Percentiles rank a stretch among this genome's conserved stretches.
Conservation (phyloP, 2,888 invertebrate genomes). For the Chloroclysta siterata region DNA sequence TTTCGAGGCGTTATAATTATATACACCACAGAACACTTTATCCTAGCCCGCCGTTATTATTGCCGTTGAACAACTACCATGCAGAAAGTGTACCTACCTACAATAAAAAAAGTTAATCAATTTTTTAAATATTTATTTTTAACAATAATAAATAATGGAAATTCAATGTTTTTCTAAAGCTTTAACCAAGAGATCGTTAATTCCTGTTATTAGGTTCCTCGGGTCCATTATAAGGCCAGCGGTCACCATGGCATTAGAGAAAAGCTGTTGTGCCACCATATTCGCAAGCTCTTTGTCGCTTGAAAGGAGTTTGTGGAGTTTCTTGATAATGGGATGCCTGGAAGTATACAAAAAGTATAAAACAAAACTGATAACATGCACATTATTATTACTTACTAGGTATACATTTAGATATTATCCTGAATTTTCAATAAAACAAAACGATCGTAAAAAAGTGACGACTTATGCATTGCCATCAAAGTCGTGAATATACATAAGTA, state of each 20-base stretch:
- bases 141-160: constrained; percentile 18
- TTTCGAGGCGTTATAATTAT: too few species aligned
- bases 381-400: too few species aligned
- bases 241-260: constrained; percentile 97
- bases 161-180: constrained; percentile 90
- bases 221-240: constrained; percentile 98
- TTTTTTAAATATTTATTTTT: constrained; percentile 13
- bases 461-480: too few species aligned
- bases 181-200: constrained; percentile 93
- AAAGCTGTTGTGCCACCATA: constrained; percentile 94
- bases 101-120: too few species aligned
- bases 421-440: too few species aligned
- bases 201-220: constrained; percentile 91
- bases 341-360: constrained; percentile 40
- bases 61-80: too few species aligned
- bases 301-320: constrained; percentile 90
- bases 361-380: neutral
- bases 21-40: too few species aligned
- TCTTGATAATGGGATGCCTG: constrained; percentile 95
- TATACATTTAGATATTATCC: too few species aligned
- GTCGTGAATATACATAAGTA: too few species aligned
- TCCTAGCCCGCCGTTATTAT: too few species aligned
- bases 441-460: too few species aligned
- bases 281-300: constrained; percentile 92
- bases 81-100: too few species aligned